Base-by-base conservation (phyloP, 2,888 invertebrate genomes). In the Drosophila silvestris region DNA sequence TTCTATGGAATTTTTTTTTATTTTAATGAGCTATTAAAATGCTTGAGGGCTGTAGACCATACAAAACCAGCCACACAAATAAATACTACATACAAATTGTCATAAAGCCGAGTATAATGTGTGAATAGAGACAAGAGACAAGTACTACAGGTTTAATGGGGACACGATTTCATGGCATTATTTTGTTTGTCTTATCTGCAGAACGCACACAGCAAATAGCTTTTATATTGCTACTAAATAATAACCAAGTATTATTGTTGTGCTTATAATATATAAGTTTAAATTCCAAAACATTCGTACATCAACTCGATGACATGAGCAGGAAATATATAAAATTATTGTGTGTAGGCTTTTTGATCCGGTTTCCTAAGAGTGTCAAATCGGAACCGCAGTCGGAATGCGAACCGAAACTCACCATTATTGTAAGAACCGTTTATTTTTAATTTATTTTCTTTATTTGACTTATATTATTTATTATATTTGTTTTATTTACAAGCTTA, bases 21-120 rank as follows among this genome's bases (percentile, higher is more conserved):
- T 44, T 70, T 79, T 81, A 85, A 86, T 86, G 89, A 82, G 82
- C 89, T 69, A 83, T 85, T 84, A 81, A 86, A 78, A 72, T 74
- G 74, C 68, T 74, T 67, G 57, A 62, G 68, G 50, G 57, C 64
- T 61, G 44, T 60, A 47, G 63, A 70, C 74, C 69, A 74, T 47
- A 50, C 14, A 39, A 58, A 58, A 26, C 47, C 26, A 47, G 47
- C 47, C 47, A 12, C 19, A 26, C n/a, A 28, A 57, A n/a, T 37
- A n/a, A 56, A 37, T 28, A 47, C 37, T 62, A 56, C 71, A 19
- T 57, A 72, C 75, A 61, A 78, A 75, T 59, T 85, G 74, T 70
- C 77, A 14, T 68, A 60, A 52, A 35, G 57, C 60, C 63, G 47
- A 2, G 47, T 26, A 16, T 16, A 30, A 65, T 65, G 75, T 66